Conservation (phyloP, 1,140 invertebrate species). For the Drosophila quadrilineata region DNA sequence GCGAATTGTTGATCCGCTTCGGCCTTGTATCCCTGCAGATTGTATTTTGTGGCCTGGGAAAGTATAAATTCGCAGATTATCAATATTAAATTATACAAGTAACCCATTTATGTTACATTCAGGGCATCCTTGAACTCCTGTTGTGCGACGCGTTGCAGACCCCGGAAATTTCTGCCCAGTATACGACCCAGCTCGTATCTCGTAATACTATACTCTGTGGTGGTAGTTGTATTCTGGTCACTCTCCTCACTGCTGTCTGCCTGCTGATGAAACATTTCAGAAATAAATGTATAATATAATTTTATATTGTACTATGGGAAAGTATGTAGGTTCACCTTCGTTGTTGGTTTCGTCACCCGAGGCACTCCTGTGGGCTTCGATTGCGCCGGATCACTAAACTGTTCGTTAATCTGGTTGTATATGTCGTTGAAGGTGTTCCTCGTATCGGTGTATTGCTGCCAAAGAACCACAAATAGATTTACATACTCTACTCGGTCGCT, state of each 20-base stretch:
- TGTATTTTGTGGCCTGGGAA: slow-evolving; percentile 66
- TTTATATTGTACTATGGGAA: too few species aligned
- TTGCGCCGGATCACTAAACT: slow-evolving; percentile 71
- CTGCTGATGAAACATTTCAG: too few species aligned
- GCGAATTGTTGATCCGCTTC: slow-evolving; percentile 72
- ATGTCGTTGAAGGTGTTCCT: slow-evolving; percentile 64
- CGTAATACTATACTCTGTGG: slow-evolving; percentile 69
- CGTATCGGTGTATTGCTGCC: slow-evolving; percentile 77
- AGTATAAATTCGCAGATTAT: too few species aligned
- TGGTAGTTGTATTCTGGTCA: slow-evolving; percentile 47
- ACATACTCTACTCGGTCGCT: too few species aligned
- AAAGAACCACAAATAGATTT: neutral
- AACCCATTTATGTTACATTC: slow-evolving; percentile 44
- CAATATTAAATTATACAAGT: neutral
- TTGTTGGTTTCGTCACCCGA: too few species aligned
- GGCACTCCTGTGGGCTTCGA: slow-evolving; percentile 58
- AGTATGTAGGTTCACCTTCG: too few species aligned
- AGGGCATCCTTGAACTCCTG: slow-evolving; percentile 68
- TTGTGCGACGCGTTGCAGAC: slow-evolving; percentile 65
- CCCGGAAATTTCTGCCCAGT: slow-evolving; percentile 73
- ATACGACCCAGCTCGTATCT: slow-evolving; percentile 78
- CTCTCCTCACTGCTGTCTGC: slow-evolving; percentile 37
- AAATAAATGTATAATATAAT: too few species aligned
- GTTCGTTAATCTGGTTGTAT: slow-evolving; percentile 68
- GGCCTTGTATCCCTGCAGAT: slow-evolving; percentile 63